Evolutionary conservation across 2,113 vertebrate species (phyloP), one percentile per base, ranked within the genome.

Genomic region (Pluvialis apricaria): DNA sequence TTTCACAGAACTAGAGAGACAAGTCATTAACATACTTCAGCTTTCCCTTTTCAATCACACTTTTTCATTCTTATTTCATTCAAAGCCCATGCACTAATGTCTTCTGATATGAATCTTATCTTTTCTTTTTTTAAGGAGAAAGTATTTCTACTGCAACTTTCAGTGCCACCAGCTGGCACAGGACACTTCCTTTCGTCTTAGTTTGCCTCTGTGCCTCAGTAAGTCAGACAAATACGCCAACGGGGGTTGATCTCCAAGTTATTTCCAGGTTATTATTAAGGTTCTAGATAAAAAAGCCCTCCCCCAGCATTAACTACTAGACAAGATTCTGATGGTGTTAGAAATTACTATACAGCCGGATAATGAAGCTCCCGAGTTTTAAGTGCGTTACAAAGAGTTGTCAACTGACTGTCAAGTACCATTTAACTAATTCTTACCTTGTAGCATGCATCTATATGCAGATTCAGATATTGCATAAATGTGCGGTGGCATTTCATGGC

Each of bases 401-500:
- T 24, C 25, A 81, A 17, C 16, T 2, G 34, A 44, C 25, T 21
- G 52, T 15, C 6, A 5, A 28, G 15, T 0, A 16, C 28, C 21
- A 29, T 11, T n/a, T 6, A 58, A n/a, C 6, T 0, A 42, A 9
- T 1, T 44, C 97, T 99, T 98, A 99, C 99, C 99, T 98, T 99
- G 99, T 8, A 99, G 98, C 99, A 99, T 99, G 98, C 99, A 99
- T 84, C 99, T 98, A 97, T 99, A 99, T 1, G 99, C 99, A 45
- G 99, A 99, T 88, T 99, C 99, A 4, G 99, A 99, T 94, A 99
- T 99, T 25, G 99, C 99, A 5, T 99, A 99, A 95, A 99, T 99
- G 97, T 99, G 99, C 1, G 99, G 99, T 1, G 99, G 99, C 99
- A 99, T 99, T 95, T 99, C 99, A 3, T 99, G 99, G 78, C 99